These are phyloP conservation scores for Hoplodrina ambigua DNA, from an alignment of 2,888 invertebrate genomes.

Conservation along the genomic window DNA sequence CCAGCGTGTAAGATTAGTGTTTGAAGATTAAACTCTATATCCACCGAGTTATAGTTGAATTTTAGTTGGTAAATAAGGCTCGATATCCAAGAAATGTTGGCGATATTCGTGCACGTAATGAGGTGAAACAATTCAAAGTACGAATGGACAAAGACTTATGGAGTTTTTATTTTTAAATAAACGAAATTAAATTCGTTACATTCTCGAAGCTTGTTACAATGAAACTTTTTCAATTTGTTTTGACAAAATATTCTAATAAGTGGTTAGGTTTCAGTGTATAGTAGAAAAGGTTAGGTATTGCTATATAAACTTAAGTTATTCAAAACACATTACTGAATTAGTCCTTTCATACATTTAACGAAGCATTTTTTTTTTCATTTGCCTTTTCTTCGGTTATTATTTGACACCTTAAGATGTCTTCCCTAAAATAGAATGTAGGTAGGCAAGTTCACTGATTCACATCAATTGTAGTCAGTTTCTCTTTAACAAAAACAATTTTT, in stretches of 20 bases:
- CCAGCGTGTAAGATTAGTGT: constrained; percentile 22
- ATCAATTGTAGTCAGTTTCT: too few species aligned
- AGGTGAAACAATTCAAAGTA: constrained; percentile 86
- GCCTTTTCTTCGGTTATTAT: not conserved
- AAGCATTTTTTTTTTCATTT: not conserved
- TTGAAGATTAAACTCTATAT: constrained; percentile 57
- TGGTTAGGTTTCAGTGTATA: constrained; percentile 17
- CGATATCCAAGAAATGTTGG: constrained; percentile 64
- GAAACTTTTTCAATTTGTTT: constrained; percentile 34
- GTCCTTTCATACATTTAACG: not conserved
- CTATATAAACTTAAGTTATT: not conserved
- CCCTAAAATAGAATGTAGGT: too few species aligned
- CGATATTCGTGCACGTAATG: constrained; percentile 85
- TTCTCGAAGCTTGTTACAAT: constrained; percentile 53
- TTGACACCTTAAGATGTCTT: too few species aligned
- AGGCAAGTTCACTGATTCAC: too few species aligned
- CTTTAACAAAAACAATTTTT: too few species aligned
- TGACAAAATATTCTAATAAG: constrained; percentile 38
- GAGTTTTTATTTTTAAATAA: constrained; percentile 65
- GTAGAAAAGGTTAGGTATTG: constrained; percentile 9
- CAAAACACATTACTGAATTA: not conserved
- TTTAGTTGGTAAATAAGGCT: constrained; percentile 36
- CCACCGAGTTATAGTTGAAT: constrained; percentile 50
- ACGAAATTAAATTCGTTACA: constrained; percentile 59
- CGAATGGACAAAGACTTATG: constrained; percentile 70